A percentile compares a stretch with the other conserved stretches of the same genome.
Conservation (phyloP, 2,888 invertebrate genomes). For the Lepidocyrtinus sp. region DNA sequence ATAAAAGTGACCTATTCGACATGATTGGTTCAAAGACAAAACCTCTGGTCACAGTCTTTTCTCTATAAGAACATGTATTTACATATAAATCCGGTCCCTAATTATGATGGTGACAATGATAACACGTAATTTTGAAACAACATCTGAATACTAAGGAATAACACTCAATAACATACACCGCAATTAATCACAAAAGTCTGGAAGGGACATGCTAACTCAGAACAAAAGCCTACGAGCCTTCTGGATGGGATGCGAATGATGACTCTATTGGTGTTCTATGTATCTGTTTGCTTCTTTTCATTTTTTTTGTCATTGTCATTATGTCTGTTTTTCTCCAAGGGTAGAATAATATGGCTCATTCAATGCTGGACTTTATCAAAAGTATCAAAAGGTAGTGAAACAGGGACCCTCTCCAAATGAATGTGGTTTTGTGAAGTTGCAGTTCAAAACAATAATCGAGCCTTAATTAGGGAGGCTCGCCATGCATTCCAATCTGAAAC, state of each 20-base stretch:
- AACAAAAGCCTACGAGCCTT: background rate
- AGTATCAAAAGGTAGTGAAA: background rate
- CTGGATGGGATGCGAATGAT: background rate
- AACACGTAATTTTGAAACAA: background rate
- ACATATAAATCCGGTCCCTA: background rate
- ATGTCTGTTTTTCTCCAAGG: background rate
- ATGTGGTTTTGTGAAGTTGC: background rate
- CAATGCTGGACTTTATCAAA: background rate
- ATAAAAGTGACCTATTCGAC: too few species aligned
- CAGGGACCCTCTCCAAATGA: background rate
- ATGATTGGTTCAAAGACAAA: too few species aligned
- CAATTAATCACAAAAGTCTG: background rate
- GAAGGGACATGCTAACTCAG: background rate
- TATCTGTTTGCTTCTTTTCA: background rate
- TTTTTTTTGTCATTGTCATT: conserved; percentile 5
- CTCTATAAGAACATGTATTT: background rate
- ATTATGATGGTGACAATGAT: conserved; percentile 33
- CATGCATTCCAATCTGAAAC: too few species aligned
- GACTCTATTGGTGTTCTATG: too few species aligned
- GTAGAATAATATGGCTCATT: background rate
- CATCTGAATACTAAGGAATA: background rate
- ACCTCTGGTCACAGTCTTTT: too few species aligned
- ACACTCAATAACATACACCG: background rate
- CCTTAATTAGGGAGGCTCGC: conserved; percentile 57
- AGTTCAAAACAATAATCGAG: conserved; percentile 37